A percentile compares a stretch with the other conserved stretches of the same genome.
These are phyloP conservation scores for Gobio occitaniae DNA, from an alignment of 2,797 vertebrate genomes.

Conservation along the genomic window DNA sequence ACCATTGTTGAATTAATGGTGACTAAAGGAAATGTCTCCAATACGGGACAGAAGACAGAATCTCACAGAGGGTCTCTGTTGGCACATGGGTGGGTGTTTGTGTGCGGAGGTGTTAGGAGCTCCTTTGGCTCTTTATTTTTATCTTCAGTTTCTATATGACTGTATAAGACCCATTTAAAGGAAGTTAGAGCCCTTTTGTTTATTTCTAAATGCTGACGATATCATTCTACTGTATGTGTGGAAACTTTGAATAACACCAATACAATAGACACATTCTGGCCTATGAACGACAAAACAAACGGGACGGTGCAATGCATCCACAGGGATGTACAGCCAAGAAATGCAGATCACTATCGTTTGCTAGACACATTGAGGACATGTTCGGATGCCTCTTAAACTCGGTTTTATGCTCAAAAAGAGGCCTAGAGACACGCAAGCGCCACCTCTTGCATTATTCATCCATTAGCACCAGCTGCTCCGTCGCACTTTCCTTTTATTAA, in stretches of 20 bases:
- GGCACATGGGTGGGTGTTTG: not conserved
- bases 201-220: not conserved
- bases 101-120: not conserved
- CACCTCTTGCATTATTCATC: constrained; percentile 31
- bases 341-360: not conserved
- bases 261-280: constrained; percentile 1
- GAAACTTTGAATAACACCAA: not conserved
- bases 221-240: not conserved
- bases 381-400: not conserved
- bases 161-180: not conserved
- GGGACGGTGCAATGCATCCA: not conserved
- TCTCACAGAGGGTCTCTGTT: constrained; percentile 1
- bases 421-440: not conserved
- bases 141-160: not conserved
- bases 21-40: not conserved
- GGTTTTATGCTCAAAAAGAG: not conserved
- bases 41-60: not conserved
- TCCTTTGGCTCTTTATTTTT: not conserved
- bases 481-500: constrained; percentile 21
- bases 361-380: not conserved
- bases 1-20: constrained; percentile 6
- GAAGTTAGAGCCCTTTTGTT: not conserved
- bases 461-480: constrained; percentile 21
- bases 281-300: not conserved
- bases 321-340: constrained; percentile 7